phyloP scores from a whole-genome alignment of 2,888 invertebrate species.

The Spisula subtruncata region DNA sequence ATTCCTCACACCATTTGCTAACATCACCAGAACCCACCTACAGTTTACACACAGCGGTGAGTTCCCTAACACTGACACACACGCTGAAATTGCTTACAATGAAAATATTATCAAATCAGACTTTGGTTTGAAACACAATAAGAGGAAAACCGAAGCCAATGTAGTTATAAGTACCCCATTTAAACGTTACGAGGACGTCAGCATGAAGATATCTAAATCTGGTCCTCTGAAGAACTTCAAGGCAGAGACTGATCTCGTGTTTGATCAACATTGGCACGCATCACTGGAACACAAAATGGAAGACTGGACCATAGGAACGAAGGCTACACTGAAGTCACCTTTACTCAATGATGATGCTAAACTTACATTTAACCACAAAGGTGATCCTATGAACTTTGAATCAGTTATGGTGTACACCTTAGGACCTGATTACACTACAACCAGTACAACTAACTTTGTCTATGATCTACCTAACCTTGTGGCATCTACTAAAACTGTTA shows the following conservation, averaged over 20 bases:
- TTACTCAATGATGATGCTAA: constrained; percentile 67
- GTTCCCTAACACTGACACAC: constrained; percentile 64
- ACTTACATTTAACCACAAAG: constrained; percentile 50
- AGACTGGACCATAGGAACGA: constrained; percentile 54
- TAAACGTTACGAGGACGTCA: constrained; percentile 66
- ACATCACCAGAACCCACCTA: constrained; percentile 65
- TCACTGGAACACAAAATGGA: constrained; percentile 59
- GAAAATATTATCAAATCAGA: constrained; percentile 60
- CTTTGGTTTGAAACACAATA: constrained; percentile 59
- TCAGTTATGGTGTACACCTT: constrained; percentile 47
- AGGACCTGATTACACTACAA: constrained; percentile 46
- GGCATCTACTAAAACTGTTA: constrained; percentile 46
- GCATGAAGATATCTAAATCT: constrained; percentile 59
- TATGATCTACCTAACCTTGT: constrained; percentile 55
- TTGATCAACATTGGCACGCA: constrained; percentile 67
- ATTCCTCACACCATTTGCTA: constrained; percentile 71
- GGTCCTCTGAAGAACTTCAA: constrained; percentile 68
- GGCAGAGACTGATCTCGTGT: constrained; percentile 69
- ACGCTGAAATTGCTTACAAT: constrained; percentile 67
- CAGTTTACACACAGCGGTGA: constrained; percentile 64
- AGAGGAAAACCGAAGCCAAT: constrained; percentile 51
- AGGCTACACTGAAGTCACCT: constrained; percentile 65
- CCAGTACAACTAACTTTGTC: constrained; percentile 46
- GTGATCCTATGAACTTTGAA: constrained; percentile 46
- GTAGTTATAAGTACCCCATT: constrained; percentile 69